Evolutionary conservation across 2,113 vertebrate species (phyloP), one percentile per base, ranked within the genome.

Genomic region (Chaetodon trifascialis): DNA sequence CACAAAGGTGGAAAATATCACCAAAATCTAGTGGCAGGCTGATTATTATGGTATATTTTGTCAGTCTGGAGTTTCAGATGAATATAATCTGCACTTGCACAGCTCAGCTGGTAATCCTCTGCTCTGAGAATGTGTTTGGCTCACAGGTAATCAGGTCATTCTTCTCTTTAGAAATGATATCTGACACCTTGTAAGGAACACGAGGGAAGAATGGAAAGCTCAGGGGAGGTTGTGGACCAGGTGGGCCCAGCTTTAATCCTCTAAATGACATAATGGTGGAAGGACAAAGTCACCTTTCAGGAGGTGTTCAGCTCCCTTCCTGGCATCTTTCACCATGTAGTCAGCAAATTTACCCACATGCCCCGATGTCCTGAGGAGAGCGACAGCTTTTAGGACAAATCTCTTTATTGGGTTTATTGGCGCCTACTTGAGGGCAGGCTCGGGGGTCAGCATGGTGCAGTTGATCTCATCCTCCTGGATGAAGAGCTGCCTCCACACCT

Each of bases 381-480:
- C 0, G 23, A 23, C 9, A 36, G 19, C 0, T 55, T 73, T 47
- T 9, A 16, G 21, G 4, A 25, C 9, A 6, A 34, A 38, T 17
- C 17, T 51, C 6, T 30, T 30, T 30, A 30, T 30, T 30, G 30
- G 30, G 30, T 30, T 30, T 30, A 30, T 30, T 30, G 52, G 14
- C 30, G 91, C 94, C 86, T 95, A 99, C 98, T 98, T 99, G 83
- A 99, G 95, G 76, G 99, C 98, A 0, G 97, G 75, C 78, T 99
- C 98, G 0, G 98, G 98, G 0, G 98, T 99, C 49, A 99, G 96
- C 98, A 99, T 98, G 83, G 98, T 99, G 91, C 98, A 99, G 91
- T 99, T 30, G 82, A 99, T 99, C 87, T 99, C 98, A 82, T 99
- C 98, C 80, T 99, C 98, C 74, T 99, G 98, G 90, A 99, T 99